Base-by-base conservation (phyloP, 1,140 invertebrate genomes). In the Chironomus tepperi region DNA sequence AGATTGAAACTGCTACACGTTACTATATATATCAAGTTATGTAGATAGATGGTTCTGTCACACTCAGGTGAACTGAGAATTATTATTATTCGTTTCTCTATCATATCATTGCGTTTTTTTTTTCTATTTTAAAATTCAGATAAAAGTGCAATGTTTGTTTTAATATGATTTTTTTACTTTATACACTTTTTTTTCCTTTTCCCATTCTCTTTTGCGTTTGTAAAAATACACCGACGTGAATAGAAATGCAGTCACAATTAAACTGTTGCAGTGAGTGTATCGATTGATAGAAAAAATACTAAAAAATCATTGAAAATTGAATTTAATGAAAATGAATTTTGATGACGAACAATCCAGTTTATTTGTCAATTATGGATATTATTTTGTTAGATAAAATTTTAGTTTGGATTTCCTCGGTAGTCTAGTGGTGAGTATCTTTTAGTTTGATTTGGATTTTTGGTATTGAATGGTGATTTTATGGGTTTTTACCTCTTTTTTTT, bases 281-380 rank as follows among this genome's bases (percentile, higher is more conserved):
- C 24, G 24, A 34, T 34, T 34, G 24, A 34, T 34, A 34, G 1
- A 5, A 34, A n/a, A 34, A 34, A 34, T 34, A 34, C 24, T 34
- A 34, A 34, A 34, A 34, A 2, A 34, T 34, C 24, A 34, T 34
- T 34, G 24, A 34, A 12, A 57, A 57, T 57, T 57, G 47, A 8
- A 57, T 57, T 57, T n/a, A 34, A 57, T 57, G 47, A 57, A 57
- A 12, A 57, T 57, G 12, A 57, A 57, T 57, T 57, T 57, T 57
- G 12, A 57, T 57, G 47, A 57, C 47, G n/a, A 12, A 15, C 15
- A 57, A 57, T 57, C 47, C 47, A 57, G 47, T 57, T 57, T n/a
- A n/a, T n/a, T 15, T 15, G 47, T n/a, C 15, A 57, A 12, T 57
- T 57, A 1, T n/a, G 12, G n/a, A 57, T 57, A 47, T 47, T 47